phyloP scores from a whole-genome alignment of 2,797 vertebrate genomes.

The Semotilus atromaculatus region DNA sequence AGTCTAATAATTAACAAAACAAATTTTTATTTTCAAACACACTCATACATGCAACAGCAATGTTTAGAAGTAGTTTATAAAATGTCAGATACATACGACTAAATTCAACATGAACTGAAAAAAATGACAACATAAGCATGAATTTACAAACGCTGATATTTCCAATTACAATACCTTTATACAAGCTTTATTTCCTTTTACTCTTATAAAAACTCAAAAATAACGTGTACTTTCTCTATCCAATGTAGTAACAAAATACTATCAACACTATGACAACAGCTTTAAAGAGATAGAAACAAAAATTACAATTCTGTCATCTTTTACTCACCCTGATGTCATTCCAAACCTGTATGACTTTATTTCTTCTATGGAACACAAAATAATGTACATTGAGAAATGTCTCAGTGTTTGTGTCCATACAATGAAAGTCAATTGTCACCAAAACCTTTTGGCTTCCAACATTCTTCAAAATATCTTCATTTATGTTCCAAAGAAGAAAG shows the following conservation, averaged over 20 bases:
- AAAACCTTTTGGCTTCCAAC: background rate
- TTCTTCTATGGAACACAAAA: background rate
- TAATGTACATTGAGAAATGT: background rate
- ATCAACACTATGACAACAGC: background rate
- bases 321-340: background rate
- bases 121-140: background rate
- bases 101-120: constrained; percentile 10
- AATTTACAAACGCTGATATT: background rate
- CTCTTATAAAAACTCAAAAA: constrained; percentile 1
- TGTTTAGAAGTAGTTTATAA: constrained; percentile 2
- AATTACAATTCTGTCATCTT: background rate
- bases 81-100: background rate
- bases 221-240: background rate
- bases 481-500: background rate
- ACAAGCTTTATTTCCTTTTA: constrained; percentile 14
- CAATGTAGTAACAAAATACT: background rate
- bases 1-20: too few species aligned
- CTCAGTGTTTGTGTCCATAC: background rate
- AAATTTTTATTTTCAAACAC: constrained; percentile 2
- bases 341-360: background rate
- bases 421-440: background rate
- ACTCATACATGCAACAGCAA: constrained; percentile 1
- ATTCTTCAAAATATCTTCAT: too few species aligned
- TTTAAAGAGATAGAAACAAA: background rate
- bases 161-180: background rate